Base-by-base conservation (phyloP, 2,888 invertebrate species). In the Mesochorus sp. region DNA sequence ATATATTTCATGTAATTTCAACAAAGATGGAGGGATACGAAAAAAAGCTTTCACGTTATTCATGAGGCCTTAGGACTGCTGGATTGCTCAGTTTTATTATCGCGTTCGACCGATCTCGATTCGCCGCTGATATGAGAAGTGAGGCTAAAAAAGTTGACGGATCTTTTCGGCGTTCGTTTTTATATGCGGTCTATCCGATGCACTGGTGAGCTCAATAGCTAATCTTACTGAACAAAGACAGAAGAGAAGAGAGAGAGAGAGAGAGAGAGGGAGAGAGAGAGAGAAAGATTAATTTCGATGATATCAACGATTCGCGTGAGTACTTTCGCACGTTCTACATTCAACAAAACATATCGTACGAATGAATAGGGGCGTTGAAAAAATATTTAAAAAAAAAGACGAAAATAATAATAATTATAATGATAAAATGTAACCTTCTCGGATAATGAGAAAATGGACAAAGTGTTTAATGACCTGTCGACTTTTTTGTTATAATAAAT, bases 31-130 rank as follows among this genome's bases (percentile, higher is more conserved):
- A 3, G 39, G 12, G 17, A 31, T 47, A 49, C 44, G 55, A 61
- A 68, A 68, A 79, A 79, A 64, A 64, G 79, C 79, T 79, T 79
- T 81, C 76, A 78, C 66, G 73, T 70, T 76, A 67, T 59, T 66
- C 64, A 28, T 64, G n/a, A n/a, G 70, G 57, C 39, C 28, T 51
- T 37, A 31, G 37, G 34, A 19, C n/a, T 57, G 51, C 19, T 6
- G 31, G 51, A 17, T 53, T 21, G 62, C 70, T 70, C 55, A 62
- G 28, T 70, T 66, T 39, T 47, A 64, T 55, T 79, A 81, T 79
- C 81, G 72, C 31, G 67, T 59, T 68, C 42, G 47, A 37, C 68
- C 51, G 72, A 73, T 77, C 80, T 47, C 51, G 42, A 59, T 21
- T 21, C 3, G 19, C 26, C 44, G 10, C 17, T 49, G 49, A 64